phyloP scores from a whole-genome alignment of 2,797 vertebrate species.

The Pseudochaenichthys georgianus region DNA sequence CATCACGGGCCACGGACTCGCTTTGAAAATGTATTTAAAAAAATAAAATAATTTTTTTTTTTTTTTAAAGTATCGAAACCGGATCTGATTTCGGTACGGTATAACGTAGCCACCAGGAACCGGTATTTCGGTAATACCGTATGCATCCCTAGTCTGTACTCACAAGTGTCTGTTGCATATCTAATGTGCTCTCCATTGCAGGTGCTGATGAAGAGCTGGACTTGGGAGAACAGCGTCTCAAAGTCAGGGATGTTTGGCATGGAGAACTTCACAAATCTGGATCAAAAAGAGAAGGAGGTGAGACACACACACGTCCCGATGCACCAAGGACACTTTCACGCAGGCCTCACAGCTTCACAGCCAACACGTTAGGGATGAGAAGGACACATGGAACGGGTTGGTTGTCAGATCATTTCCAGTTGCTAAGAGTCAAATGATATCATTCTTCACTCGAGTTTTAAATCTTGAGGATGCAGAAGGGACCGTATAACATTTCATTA shows the following conservation, averaged over 20 bases:
- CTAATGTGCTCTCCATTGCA: constrained; percentile 99
- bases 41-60: no score
- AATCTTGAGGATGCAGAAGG: background rate
- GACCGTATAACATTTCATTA: background rate
- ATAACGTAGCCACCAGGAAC: no score
- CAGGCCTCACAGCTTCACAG: background rate
- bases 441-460: background rate
- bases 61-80: no score
- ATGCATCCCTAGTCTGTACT: constrained; percentile 69
- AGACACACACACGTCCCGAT: background rate
- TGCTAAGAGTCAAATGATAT: background rate
- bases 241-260: constrained; percentile 99
- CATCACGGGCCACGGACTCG: no score
- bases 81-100: no score
- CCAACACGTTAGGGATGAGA: background rate
- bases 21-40: no score
- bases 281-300: constrained; percentile 11
- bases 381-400: background rate
- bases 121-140: no score
- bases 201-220: constrained; percentile 99
- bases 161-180: constrained; percentile 99
- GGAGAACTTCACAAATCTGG: constrained; percentile 99
- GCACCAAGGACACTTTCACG: background rate
- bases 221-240: constrained; percentile 98
- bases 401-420: background rate